Evolutionary conservation across 2,888 invertebrate genomes (phyloP).

Genomic region (Artemia sp.): DNA sequence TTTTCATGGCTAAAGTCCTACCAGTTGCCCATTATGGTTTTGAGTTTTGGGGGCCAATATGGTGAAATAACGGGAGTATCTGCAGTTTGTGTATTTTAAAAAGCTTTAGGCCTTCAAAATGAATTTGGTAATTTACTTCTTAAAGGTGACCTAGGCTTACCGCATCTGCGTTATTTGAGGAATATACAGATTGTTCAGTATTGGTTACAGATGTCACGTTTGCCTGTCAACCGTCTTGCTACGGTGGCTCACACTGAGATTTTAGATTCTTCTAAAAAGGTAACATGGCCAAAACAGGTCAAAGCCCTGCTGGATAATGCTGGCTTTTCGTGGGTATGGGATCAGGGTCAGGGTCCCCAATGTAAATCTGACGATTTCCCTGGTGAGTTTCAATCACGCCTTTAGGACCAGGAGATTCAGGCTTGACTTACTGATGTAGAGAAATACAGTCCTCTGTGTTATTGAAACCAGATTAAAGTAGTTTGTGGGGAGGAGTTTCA

Average conservation of each 20-base stretch:
- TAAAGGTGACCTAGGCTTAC: no score
- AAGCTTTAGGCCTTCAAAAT: not conserved
- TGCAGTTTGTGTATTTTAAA: not conserved
- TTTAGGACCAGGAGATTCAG: not conserved
- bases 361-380: not conserved
- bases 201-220: not conserved
- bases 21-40: not conserved
- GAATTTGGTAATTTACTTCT: no score
- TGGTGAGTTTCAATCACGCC: slow-evolving; percentile 7
- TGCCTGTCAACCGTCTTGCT: not conserved
- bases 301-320: not conserved
- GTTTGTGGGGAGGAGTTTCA: no score
- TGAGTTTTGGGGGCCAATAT: no score
- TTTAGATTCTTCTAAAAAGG: not conserved
- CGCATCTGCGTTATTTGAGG: no score
- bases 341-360: slow-evolving; percentile 5
- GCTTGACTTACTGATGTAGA: not conserved
- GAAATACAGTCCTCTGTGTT: not conserved
- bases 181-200: no score
- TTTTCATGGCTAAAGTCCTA: not conserved
- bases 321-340: not conserved
- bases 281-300: slow-evolving; percentile 5
- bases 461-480: not conserved
- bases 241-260: slow-evolving; percentile 7
- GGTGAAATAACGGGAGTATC: not conserved